A percentile compares a stretch with the other conserved stretches of the same genome.
Conservation (phyloP, 1,140 invertebrate genomes). For the Asobara japonica region DNA sequence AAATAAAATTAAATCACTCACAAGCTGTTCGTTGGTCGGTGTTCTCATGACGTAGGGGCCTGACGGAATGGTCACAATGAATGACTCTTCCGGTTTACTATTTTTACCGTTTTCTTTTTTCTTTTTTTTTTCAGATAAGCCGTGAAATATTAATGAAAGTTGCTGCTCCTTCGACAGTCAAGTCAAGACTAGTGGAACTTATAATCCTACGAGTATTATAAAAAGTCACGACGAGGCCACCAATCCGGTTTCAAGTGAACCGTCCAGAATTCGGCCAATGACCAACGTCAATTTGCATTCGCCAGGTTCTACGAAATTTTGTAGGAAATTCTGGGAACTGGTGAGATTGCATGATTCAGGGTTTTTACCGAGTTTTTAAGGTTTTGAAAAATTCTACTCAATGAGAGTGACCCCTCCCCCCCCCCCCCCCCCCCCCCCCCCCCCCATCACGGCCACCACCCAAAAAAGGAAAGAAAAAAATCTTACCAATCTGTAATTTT, state of each 20-base stretch:
- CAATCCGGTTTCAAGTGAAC: neutral
- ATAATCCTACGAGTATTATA: constrained; percentile 1
- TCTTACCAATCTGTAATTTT: no score
- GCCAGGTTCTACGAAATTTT: neutral
- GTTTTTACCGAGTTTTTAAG: no score
- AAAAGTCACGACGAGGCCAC: constrained; percentile 12
- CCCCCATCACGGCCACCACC: no score
- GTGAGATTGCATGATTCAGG: no score
- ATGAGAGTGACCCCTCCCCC: no score
- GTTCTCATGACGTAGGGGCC: constrained; percentile 1
- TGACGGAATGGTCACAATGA: neutral
- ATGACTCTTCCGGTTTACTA: neutral
- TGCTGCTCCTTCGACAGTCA: neutral
- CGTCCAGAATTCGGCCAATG: constrained; percentile 1
- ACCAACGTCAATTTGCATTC: neutral
- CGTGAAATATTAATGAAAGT: neutral
- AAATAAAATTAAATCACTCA: neutral
- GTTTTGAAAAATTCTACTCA: no score
- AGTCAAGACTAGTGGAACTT: neutral
- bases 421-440: no score
- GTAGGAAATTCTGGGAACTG: no score
- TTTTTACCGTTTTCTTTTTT: neutral
- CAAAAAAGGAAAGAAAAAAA: no score
- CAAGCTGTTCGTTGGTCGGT: constrained; percentile 14
- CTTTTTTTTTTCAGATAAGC: no score